Evolutionary conservation across 1,140 invertebrate species (phyloP).

Genomic region (Adelges cooleyi): DNA sequence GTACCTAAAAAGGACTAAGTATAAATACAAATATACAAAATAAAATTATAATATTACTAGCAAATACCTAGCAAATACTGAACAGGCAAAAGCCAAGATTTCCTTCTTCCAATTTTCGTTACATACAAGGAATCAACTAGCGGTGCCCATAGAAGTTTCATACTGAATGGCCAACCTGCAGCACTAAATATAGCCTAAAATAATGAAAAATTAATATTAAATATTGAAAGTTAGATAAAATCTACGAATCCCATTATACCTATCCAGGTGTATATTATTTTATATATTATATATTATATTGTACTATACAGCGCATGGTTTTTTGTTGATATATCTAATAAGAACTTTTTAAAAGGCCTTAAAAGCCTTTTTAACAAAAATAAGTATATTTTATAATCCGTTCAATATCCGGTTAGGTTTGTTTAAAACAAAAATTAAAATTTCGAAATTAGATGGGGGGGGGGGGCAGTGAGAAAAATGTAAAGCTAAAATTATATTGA

Average conservation of each 20-base stretch:
- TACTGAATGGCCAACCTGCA: slow-evolving; percentile 92
- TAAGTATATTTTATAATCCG: too few species aligned
- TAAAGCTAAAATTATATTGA: too few species aligned
- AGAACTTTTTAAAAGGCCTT: too few species aligned
- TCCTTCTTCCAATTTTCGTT: slow-evolving; percentile 73
- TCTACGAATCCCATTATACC: not conserved
- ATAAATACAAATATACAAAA: not conserved
- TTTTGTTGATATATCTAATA: too few species aligned
- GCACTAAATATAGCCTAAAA: slow-evolving; percentile 94
- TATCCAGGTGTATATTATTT: not conserved
- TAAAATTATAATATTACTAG: not conserved
- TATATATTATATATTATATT: too few species aligned
- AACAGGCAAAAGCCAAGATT: slow-evolving; percentile 92
- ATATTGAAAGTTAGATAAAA: not conserved
- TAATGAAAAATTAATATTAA: slow-evolving; percentile 16
- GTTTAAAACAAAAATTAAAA: too few species aligned
- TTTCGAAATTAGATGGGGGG: too few species aligned
- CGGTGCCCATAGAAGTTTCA: slow-evolving; percentile 97
- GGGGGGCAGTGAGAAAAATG: too few species aligned
- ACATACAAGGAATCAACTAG: slow-evolving; percentile 89
- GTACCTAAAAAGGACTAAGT: not conserved
- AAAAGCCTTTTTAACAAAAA: too few species aligned
- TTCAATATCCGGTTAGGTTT: too few species aligned
- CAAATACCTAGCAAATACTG: slow-evolving; percentile 65
- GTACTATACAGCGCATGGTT: too few species aligned